Base-by-base conservation (phyloP, 2,113 vertebrate species). In the Mystacornis crossleyi region DNA sequence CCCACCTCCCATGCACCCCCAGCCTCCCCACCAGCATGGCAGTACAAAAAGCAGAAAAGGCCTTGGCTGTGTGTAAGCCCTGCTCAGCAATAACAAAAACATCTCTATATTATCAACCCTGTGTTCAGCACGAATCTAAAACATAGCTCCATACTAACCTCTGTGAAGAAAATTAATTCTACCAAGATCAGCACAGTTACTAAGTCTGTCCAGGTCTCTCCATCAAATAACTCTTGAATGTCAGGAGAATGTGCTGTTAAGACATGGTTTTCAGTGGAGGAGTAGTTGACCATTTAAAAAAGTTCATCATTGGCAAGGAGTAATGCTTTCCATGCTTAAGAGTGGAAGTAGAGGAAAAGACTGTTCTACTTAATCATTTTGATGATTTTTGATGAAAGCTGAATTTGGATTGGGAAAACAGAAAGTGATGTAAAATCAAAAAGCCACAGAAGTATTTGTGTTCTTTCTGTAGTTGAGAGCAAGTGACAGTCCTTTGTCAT, bases 11-110 rank as follows among this genome's bases (percentile, higher is more conserved):
- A 14, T 20, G 16, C 2, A 45, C 8, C 6, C n/a, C 6, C 23
- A 54, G 10, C 18, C 18, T 3, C 7, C 53, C 67, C 3, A 2
- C 11, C 47, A 34, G 13, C 1, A 0, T 34, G 54, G 20, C 61
- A 67, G n/a, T 13, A 29, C 9, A 12, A 34, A 67, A 61, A 54
- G 20, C 18, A 75, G 47, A 31, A 67, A 54, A 74, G 38, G 28
- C 14, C 24, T 40, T 53, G 45, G 19, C 45, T 47, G 6, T 45
- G 19, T 47, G 24, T 10, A 67, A 54, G 9, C 24, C 14, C 24
- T 69, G 25, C 12, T 61, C n/a, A 61, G 6, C 9, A 61, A 18
- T 18, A 53, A 31, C 40, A 18, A n/a, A 51, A 53, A n/a, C 4
- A 21, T 67, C n/a, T 67, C 16, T 53, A 0, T 53, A 6, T 47